Evolutionary conservation across 2,888 invertebrate species (phyloP), one percentile per base, ranked within the genome.

Genomic region (Pseudeuparius sepicola): DNA sequence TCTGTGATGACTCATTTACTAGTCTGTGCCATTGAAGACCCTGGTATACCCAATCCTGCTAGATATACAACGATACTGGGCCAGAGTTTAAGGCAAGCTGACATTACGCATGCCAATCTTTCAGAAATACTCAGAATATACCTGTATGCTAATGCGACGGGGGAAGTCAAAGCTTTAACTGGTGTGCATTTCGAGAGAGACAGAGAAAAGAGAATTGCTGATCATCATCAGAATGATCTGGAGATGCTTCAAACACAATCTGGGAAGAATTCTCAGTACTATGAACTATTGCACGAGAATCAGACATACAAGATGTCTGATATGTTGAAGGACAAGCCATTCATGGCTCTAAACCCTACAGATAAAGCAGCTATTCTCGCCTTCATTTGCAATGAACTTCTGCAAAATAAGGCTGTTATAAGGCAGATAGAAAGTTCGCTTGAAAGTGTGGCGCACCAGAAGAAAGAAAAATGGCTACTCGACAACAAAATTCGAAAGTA

Each of bases 401-500:
- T 96, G 26, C 87, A 90, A 63, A 93, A 92, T 61, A 90, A 92
- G 63, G 78, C 86, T 6, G 85, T 94, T 45, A 68, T 87, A 52
- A 72, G 84, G 17, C 93, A 94, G 61, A 83, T 96, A 36, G 96
- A 96, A 54, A 78, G 53, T 25, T 60, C 63, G 11, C 41, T 96
- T 30, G 94, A 96, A 45, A 81, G 78, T 34, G 83, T 87, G 42
- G 82, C 82, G 43, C 87, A 84, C 52, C 71, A 88, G 47, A 80
- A 83, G 56, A 84, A 90, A 52, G 94, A 96, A 55, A 77, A 92
- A 49, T 94, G 93, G 72, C 72, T 90, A 40, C 71, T 92, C 51
- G 96, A 96, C 55, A 87, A 87, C 55, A 89, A 92, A 67, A 79
- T 94, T 28, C 71, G 93, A 56, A 90, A 90, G 79, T 88, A n/a